Percentiles rank a stretch among this genome's conserved stretches.
Conservation (phyloP, 2,888 invertebrate species). For the Gastrophysa polygoni region DNA sequence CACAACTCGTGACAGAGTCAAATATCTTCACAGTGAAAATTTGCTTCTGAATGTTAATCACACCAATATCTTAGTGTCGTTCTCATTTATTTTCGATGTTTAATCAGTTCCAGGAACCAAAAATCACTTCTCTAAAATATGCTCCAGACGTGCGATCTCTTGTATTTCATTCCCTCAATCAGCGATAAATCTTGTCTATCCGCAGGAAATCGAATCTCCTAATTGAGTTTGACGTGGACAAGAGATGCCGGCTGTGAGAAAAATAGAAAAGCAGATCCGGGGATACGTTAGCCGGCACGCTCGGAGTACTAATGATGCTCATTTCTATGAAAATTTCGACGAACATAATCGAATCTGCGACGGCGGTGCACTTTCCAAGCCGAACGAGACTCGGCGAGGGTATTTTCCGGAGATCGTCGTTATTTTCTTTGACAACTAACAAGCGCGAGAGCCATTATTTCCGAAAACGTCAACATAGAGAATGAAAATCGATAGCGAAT, state of each 20-base stretch:
- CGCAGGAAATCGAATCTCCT: conserved; percentile 19
- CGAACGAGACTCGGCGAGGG: not conserved
- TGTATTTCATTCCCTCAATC: conserved; percentile 26
- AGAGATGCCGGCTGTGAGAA: not conserved
- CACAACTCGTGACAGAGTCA: no score
- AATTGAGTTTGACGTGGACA: conserved; percentile 19
- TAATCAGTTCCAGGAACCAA: not conserved
- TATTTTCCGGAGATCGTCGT: not conserved
- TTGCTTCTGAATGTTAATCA: no score
- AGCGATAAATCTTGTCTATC: conserved; percentile 25
- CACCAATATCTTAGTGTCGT: no score
- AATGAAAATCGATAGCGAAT: not conserved
- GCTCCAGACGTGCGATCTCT: conserved; percentile 26
- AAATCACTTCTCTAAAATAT: conserved; percentile 11
- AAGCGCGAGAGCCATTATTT: not conserved
- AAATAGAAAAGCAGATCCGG: not conserved
- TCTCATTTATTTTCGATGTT: no score
- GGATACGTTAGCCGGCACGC: not conserved
- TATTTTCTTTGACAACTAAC: not conserved
- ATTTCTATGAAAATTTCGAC: not conserved
- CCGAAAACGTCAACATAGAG: not conserved
- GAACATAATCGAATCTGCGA: not conserved
- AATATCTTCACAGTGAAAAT: no score
- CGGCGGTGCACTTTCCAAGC: not conserved
- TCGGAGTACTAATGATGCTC: not conserved